Base-by-base conservation (phyloP, 2,113 vertebrate genomes). In the Rhegmatorhina hoffmannsi region DNA sequence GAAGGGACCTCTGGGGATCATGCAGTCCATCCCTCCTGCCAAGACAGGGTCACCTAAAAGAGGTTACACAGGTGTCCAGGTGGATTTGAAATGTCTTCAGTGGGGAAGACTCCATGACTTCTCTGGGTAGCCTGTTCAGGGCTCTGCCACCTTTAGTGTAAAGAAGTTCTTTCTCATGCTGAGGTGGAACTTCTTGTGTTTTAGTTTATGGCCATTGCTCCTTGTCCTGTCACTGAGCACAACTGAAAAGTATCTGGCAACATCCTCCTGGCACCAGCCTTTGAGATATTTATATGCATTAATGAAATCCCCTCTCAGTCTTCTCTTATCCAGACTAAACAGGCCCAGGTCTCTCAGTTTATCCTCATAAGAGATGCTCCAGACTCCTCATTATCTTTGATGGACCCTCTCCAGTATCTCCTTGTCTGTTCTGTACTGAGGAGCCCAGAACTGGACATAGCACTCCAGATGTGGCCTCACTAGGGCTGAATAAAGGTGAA, bases 191-290 rank as follows among this genome's bases (percentile, higher is more conserved):
- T 6, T 20, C 20, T 21, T 15, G 53, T 33, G 7, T 7, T 44
- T 86, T 44, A 36, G 3, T 44, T 77, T 44, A 52, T 60, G 36
- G 73, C 46, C 33, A 44, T 44, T 60, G 9, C 17, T 69, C 33
- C 63, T 46, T 10, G 4, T 49, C 33, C 26, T 87, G 26, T 44
- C 0, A 0, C 28, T 78, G 38, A 8, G 38, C 1, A 47, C 12
- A 28, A 38, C 14, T 11, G 46, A 18, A 69, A 24, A n/a, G 29
- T 55, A 17, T 60, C 13, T 77, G 33, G 23, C 33, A 34, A 26
- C 38, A 40, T 14, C 33, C 38, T 18, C 14, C 46, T 23, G 33
- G 14, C 46, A 78, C 33, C 11, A 10, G 7, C 4, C 55, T 60
- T 62, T 36, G 46, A 10, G 63, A 26, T 28, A 52, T 31, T 60